Evolutionary conservation across 1,140 invertebrate species (phyloP).

Genomic region (Pseudomyrmex cubaensis): DNA sequence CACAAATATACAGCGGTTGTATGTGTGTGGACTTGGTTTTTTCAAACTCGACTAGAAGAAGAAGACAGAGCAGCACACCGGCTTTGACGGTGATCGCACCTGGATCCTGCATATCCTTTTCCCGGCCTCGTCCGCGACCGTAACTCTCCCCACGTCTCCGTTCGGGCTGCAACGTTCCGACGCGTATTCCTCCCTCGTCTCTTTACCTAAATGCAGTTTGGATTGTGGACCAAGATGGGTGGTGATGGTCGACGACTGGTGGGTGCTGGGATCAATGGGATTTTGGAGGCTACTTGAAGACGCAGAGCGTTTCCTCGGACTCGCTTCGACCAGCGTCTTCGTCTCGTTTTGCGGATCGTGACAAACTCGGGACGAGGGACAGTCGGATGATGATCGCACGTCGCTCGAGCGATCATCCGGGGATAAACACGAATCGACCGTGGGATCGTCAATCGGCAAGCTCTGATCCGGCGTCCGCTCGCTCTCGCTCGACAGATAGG

Average conservation of each 20-base stretch:
- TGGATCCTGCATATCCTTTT: conserved; percentile 78
- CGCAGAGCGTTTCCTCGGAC: background rate
- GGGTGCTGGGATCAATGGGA: conserved; percentile 27
- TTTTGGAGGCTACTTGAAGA: conserved; percentile 22
- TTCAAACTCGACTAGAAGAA: conserved; percentile 52
- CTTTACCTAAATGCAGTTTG: conserved; percentile 81
- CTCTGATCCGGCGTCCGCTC: conserved; percentile 65
- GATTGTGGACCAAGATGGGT: conserved; percentile 50
- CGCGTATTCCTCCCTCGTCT: conserved; percentile 70
- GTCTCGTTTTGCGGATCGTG: background rate
- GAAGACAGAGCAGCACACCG: conserved; percentile 71
- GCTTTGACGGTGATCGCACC: conserved; percentile 80
- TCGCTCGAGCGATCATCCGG: conserved; percentile 39
- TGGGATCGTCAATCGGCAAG: conserved; percentile 73
- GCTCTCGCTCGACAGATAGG: conserved; percentile 88
- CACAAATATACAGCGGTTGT: conserved; percentile 20
- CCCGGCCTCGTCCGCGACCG: conserved; percentile 72
- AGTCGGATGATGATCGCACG: background rate
- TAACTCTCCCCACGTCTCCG: conserved; percentile 76
- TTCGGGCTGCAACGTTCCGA: conserved; percentile 70
- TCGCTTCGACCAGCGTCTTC: conserved; percentile 15
- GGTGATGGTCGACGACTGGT: conserved; percentile 23
- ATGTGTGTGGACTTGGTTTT: conserved; percentile 35
- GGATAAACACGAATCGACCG: conserved; percentile 63
- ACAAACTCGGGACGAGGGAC: background rate